Evolutionary conservation across 2,113 vertebrate genomes (phyloP).

Genomic region (Ophthalmolycus amberensis): DNA sequence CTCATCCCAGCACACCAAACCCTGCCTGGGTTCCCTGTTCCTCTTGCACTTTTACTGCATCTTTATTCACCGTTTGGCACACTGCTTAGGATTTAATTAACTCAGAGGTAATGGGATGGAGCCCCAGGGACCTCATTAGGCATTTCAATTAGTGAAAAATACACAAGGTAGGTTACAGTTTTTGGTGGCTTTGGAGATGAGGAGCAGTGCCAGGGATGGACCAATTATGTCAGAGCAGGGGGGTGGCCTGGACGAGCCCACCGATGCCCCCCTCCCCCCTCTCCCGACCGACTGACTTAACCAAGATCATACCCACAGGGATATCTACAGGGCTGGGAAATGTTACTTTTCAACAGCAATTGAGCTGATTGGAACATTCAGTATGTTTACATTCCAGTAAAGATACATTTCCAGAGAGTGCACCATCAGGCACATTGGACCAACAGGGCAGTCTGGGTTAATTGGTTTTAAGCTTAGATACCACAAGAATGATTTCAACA

Average conservation of each 20-base stretch:
- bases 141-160: constrained; percentile 87
- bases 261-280: constrained; percentile 12
- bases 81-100: constrained; percentile 82
- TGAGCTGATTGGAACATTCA: neutral
- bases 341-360: neutral
- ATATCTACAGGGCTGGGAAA: neutral
- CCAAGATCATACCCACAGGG: neutral
- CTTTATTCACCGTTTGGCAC: constrained; percentile 84
- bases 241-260: constrained; percentile 47
- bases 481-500: neutral
- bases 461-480: constrained; percentile 5
- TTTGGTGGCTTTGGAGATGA: constrained; percentile 82
- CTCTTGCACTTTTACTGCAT: constrained; percentile 75
- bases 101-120: constrained; percentile 84
- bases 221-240: constrained; percentile 69
- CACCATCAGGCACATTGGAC: neutral
- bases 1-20: constrained; percentile 47
- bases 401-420: neutral
- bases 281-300: neutral
- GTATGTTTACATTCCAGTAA: neutral
- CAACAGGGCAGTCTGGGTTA: neutral
- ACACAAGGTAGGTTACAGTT: constrained; percentile 83
- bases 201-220: constrained; percentile 77
- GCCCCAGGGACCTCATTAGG: constrained; percentile 88
- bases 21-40: constrained; percentile 58